Conservation (phyloP, 1,140 invertebrate species). For the Latrodectus geometricus region DNA sequence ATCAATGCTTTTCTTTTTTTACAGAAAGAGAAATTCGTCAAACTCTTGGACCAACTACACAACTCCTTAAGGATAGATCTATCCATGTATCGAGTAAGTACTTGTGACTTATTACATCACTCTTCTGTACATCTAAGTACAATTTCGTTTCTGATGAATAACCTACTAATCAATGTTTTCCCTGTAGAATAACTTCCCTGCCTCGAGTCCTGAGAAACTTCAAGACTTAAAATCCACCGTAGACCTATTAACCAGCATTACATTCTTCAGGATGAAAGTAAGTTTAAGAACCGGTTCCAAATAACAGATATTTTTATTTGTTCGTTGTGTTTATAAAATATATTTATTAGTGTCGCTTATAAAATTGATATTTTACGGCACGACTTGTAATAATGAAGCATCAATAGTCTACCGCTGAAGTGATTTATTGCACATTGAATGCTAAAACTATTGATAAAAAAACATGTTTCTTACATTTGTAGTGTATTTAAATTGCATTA, state of each 20-base stretch:
- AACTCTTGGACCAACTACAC: slow-evolving; percentile 97
- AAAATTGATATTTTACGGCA: too few relatives aligned
- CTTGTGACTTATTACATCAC: neutral
- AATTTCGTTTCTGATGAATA: neutral
- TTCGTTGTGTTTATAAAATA: too few relatives aligned
- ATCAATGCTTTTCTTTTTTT: slow-evolving; percentile 68
- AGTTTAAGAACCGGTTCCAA: neutral
- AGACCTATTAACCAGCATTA: slow-evolving; percentile 98
- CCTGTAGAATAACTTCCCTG: slow-evolving; percentile 93
- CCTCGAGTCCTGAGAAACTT: slow-evolving; percentile 94
- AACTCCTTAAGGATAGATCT: slow-evolving; percentile 98
- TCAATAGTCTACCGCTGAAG: too few relatives aligned
- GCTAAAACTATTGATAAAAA: too few relatives aligned
- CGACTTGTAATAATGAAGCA: too few relatives aligned
- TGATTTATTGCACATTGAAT: too few relatives aligned
- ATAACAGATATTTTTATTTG: too few relatives aligned
- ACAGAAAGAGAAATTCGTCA: slow-evolving; percentile 99
- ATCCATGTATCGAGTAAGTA: slow-evolving; percentile 91
- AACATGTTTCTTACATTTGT: too few relatives aligned
- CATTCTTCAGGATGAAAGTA: slow-evolving; percentile 99
- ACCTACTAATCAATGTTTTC: neutral
- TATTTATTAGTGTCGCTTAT: too few relatives aligned
- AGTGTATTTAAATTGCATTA: too few relatives aligned
- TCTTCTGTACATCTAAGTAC: neutral
- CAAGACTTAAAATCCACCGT: slow-evolving; percentile 99